Percentiles rank a stretch among this genome's conserved stretches.
Evolutionary conservation across 1,140 invertebrate species (phyloP).

Genomic region (Drosophila gunungcola): DNA sequence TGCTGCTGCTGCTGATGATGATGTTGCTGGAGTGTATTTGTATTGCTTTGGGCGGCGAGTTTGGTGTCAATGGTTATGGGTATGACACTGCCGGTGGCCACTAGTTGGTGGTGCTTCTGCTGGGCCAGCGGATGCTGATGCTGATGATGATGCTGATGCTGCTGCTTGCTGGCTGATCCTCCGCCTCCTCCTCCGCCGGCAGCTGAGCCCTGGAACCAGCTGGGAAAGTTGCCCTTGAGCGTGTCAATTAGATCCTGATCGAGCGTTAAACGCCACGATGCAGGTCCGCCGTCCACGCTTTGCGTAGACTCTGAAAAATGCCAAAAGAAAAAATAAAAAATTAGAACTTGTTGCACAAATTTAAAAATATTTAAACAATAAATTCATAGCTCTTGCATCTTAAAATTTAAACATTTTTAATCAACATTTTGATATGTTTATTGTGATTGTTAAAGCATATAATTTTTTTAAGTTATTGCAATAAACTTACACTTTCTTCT

Average conservation of each 20-base stretch:
- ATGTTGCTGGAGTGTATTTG: constrained; percentile 74
- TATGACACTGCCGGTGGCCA: constrained; percentile 60
- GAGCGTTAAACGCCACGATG: constrained; percentile 95
- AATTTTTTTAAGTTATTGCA: too few species aligned
- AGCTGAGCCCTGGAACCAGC: constrained; percentile 91
- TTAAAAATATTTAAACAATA: too few species aligned
- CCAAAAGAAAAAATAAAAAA: constrained; percentile 17
- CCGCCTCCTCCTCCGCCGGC: constrained; percentile 20
- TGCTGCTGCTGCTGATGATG: constrained; percentile 63
- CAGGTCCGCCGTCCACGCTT: constrained; percentile 91
- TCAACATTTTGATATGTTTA: too few species aligned
- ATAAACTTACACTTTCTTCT: too few species aligned
- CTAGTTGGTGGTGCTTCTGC: constrained; percentile 51
- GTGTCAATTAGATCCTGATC: constrained; percentile 96
- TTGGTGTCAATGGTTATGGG: constrained; percentile 79
- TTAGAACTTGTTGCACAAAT: not conserved
- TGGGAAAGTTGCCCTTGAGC: constrained; percentile 94
- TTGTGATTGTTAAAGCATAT: too few species aligned
- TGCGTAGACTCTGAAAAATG: constrained; percentile 90
- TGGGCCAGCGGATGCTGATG: constrained; percentile 64
- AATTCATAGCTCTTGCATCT: too few species aligned
- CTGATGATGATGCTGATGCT: constrained; percentile 57
- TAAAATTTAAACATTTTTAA: too few species aligned
- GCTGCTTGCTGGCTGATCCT: constrained; percentile 65
- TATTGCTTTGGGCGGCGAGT: constrained; percentile 37